A percentile compares a stretch with the other conserved stretches of the same genome.
These are phyloP conservation scores for Pelodiscus sinensis DNA, from an alignment of 2,113 vertebrate species.

Conservation along the genomic window DNA sequence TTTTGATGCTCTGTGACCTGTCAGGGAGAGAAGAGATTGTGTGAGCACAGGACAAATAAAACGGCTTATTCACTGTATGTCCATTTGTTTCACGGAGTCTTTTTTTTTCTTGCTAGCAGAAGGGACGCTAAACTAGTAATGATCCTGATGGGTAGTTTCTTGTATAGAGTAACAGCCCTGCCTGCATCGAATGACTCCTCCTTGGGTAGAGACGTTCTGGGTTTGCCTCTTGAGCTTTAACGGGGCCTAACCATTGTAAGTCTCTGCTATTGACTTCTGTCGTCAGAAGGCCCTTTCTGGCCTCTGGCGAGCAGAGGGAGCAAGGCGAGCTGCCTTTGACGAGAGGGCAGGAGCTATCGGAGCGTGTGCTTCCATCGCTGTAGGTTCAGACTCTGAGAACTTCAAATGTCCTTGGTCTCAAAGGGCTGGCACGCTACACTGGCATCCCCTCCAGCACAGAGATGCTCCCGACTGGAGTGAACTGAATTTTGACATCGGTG, in stretches of 20 bases:
- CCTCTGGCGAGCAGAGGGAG: no score
- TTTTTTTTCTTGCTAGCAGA: not conserved
- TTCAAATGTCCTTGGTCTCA: not conserved
- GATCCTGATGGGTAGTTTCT: not conserved
- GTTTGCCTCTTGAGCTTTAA: not conserved
- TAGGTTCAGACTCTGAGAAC: not conserved
- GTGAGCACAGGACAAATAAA: conserved; percentile 86
- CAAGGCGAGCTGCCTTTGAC: no score
- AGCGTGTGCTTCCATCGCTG: not conserved
- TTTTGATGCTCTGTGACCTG: conserved; percentile 81
- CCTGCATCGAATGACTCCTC: not conserved
- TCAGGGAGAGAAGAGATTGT: conserved; percentile 77
- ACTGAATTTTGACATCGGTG: not conserved
- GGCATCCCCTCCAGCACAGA: not conserved
- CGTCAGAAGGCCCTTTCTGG: not conserved
- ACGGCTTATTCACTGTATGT: conserved; percentile 77
- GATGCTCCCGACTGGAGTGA: not conserved
- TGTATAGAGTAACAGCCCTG: fast-evolving
- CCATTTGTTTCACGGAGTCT: not conserved
- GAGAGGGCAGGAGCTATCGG: no score
- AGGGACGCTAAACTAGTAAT: not conserved
- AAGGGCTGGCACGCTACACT: not conserved
- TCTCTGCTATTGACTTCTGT: not conserved
- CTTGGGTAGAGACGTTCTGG: fast-evolving
- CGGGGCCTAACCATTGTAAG: fast-evolving